Conservation (phyloP, 2,888 invertebrate genomes). For the Venusia cambrica region DNA sequence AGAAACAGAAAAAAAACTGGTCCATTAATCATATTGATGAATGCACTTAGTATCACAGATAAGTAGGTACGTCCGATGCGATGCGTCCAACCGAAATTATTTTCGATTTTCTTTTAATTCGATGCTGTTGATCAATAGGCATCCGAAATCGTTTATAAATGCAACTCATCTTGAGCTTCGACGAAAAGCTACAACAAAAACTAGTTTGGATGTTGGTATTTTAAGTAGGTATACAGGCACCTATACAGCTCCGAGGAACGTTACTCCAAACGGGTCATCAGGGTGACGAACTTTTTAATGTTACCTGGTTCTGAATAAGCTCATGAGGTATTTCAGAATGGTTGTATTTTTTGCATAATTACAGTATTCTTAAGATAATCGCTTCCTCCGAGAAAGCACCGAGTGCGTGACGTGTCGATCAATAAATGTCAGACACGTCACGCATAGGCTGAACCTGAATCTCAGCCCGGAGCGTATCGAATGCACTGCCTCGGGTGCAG, state of each 20-base stretch:
- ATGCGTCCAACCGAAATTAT: constrained; percentile 40
- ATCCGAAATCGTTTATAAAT: constrained; percentile 50
- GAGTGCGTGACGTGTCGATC: constrained; percentile 19
- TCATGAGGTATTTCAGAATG: constrained; percentile 7
- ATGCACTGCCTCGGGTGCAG: constrained; percentile 40
- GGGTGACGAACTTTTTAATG: constrained; percentile 21
- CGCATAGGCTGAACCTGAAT: too few relatives aligned
- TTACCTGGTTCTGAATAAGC: constrained; percentile 6
- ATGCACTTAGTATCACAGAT: constrained; percentile 57
- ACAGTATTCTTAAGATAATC: constrained; percentile 2
- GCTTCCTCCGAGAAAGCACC: constrained; percentile 1
- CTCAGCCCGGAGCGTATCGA: constrained; percentile 35
- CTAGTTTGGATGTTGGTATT: constrained; percentile 25
- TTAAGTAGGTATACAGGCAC: constrained; percentile 24
- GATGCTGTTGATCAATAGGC: constrained; percentile 40
- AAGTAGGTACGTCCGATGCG: constrained; percentile 42
- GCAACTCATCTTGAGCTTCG: constrained; percentile 36
- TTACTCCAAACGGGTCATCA: constrained; percentile 21
- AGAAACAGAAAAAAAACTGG: constrained; percentile 46
- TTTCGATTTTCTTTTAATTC: constrained; percentile 47
- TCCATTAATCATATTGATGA: constrained; percentile 72
- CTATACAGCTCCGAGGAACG: constrained; percentile 18
- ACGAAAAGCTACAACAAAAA: constrained; percentile 28
- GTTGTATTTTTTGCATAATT: constrained; percentile 6
- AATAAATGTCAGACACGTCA: constrained; percentile 16